Percentiles rank a stretch among this genome's conserved stretches.
phyloP scores from a whole-genome alignment of 64 coral and sea anemone genomes.

The Actinia equina region DNA sequence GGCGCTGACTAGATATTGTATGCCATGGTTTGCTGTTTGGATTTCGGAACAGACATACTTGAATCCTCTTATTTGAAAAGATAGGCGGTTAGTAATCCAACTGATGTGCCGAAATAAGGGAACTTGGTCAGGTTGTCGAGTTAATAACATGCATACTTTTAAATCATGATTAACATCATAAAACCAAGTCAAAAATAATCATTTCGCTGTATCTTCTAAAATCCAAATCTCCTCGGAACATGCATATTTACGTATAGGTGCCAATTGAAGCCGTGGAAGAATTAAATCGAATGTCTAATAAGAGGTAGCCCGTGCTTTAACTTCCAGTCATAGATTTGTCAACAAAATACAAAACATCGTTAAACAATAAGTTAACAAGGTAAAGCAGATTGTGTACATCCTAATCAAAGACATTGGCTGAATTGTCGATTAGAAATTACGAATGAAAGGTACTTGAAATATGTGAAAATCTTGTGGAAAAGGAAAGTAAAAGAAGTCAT shows the following conservation, averaged over 20 bases:
- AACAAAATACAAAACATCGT: neutral
- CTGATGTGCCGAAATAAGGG: neutral
- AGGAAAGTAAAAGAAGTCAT: neutral
- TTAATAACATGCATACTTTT: neutral
- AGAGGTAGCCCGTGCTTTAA: neutral
- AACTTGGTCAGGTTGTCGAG: neutral
- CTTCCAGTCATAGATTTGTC: neutral
- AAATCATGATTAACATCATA: neutral
- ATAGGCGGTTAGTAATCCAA: neutral
- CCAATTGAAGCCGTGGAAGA: neutral
- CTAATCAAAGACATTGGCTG: neutral
- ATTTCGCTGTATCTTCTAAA: neutral
- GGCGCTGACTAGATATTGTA: too few species aligned
- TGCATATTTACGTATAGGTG: neutral
- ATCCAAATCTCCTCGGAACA: neutral
- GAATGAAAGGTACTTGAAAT: neutral
- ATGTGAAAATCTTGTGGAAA: neutral
- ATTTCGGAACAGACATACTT: neutral
- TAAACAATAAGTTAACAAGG: neutral
- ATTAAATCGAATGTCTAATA: neutral
- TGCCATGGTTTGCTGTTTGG: neutral
- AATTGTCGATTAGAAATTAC: neutral
- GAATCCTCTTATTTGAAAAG: neutral
- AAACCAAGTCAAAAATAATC: neutral
- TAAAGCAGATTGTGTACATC: neutral